phyloP scores from a whole-genome alignment of 2,888 invertebrate genomes.

The Agrilus biguttatus region DNA sequence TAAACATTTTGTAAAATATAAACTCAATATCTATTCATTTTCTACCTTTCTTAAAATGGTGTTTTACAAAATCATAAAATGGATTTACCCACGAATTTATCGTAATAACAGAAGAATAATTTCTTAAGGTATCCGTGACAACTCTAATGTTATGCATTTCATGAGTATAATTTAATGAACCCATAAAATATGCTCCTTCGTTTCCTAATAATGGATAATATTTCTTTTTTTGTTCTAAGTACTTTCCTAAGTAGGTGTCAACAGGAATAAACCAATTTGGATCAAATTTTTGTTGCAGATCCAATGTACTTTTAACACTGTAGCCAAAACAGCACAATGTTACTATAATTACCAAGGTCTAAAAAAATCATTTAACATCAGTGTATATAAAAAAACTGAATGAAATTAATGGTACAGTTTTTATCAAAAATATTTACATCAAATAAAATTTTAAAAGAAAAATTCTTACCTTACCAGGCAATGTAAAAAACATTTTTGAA shows the following conservation, averaged over 20 bases:
- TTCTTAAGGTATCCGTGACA: constrained; percentile 38
- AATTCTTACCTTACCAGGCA: constrained; percentile 43
- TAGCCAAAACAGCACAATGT: constrained; percentile 44
- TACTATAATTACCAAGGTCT: constrained; percentile 41
- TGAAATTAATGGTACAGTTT: neutral
- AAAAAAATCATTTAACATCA: constrained; percentile 10
- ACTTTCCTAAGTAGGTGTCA: constrained; percentile 50
- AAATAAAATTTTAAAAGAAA: neutral
- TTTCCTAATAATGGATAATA: constrained; percentile 54
- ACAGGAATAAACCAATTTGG: constrained; percentile 67
- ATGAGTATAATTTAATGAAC: constrained; percentile 46
- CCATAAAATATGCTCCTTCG: constrained; percentile 50
- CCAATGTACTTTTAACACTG: constrained; percentile 45
- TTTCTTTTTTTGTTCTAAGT: constrained; percentile 36
- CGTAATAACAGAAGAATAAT: constrained; percentile 38
- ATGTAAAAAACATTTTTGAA: constrained; percentile 48
- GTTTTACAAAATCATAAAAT: constrained; percentile 46
- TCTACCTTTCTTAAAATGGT: constrained; percentile 41
- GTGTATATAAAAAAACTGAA: constrained; percentile 2
- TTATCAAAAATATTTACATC: neutral
- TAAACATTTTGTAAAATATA: neutral
- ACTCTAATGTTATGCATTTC: constrained; percentile 43
- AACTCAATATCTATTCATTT: neutral
- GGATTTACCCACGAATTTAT: constrained; percentile 49
- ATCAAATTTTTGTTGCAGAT: constrained; percentile 64